Percentiles rank a stretch among this genome's conserved stretches.
These are phyloP conservation scores for Melanostoma mellinum DNA, from an alignment of 2,888 invertebrate species.

Conservation along the genomic window DNA sequence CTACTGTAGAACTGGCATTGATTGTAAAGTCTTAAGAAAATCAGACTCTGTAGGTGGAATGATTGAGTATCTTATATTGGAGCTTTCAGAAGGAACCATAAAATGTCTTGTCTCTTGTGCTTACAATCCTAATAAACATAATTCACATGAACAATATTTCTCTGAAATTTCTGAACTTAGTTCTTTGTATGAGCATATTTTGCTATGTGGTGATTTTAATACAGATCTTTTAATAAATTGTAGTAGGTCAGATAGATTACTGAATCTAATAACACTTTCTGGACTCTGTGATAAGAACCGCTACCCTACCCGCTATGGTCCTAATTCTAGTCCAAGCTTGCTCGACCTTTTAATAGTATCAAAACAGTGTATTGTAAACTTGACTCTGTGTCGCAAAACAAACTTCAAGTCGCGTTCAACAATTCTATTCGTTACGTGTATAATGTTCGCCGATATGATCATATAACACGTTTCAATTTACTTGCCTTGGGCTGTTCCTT, in stretches of 20 bases:
- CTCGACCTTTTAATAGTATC: too few species aligned
- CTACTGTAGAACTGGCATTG: slow-evolving; percentile 1
- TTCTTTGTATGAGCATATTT: neutral
- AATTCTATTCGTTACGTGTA: too few species aligned
- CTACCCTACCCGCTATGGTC: neutral
- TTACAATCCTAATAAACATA: neutral
- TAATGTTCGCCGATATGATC: too few species aligned
- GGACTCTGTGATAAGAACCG: neutral
- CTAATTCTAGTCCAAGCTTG: neutral
- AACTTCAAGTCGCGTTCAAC: too few species aligned
- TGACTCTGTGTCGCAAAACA: too few species aligned
- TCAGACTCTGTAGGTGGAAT: neutral
- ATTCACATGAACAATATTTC: neutral
- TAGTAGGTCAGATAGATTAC: neutral
- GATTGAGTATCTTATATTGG: slow-evolving; percentile 12
- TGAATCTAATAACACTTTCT: neutral
- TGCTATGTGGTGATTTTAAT: neutral
- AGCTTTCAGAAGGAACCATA: neutral
- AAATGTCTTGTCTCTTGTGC: slow-evolving; percentile 10
- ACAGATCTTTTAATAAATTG: neutral
- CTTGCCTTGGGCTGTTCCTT: too few species aligned
- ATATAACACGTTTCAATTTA: too few species aligned
- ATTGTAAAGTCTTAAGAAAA: neutral
- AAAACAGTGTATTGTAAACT: too few species aligned
- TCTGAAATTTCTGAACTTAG: neutral